Percentiles rank a stretch among this genome's conserved stretches.
Conservation (phyloP, 2,888 invertebrate species). For the Lasioglossum lativentre region DNA sequence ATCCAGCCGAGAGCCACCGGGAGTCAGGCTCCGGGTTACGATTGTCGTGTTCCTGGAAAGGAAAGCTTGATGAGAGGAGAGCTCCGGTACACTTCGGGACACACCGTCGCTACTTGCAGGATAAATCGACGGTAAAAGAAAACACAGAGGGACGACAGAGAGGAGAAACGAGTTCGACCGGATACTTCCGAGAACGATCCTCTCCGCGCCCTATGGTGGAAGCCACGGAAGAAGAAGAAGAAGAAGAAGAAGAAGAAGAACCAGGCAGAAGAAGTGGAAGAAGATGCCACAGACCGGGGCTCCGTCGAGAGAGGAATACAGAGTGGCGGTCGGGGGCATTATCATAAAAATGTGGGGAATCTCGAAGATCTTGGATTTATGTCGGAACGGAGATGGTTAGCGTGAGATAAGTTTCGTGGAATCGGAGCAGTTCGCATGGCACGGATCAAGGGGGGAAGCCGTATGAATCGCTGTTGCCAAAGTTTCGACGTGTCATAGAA, state of each 20-base stretch:
- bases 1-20: constrained; percentile 62
- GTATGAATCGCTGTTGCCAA: constrained; percentile 43
- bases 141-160: constrained; percentile 27
- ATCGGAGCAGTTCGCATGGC: constrained; percentile 23
- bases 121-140: constrained; percentile 61
- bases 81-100: constrained; percentile 26
- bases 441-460: constrained; percentile 27
- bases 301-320: constrained; percentile 41
- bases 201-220: constrained; percentile 19
- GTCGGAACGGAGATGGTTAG: constrained; percentile 51
- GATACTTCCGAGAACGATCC: constrained; percentile 55
- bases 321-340: constrained; percentile 39
- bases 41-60: constrained; percentile 64
- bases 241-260: not conserved
- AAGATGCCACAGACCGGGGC: not conserved
- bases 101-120: constrained; percentile 36
- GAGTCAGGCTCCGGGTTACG: constrained; percentile 56
- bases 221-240: not conserved
- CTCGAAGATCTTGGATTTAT: constrained; percentile 59
- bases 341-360: constrained; percentile 66
- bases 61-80: constrained; percentile 56
- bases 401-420: constrained; percentile 54
- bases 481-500: constrained; percentile 50
- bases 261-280: not conserved
- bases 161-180: constrained; percentile 39